Percentiles rank a stretch among this genome's conserved stretches.
Evolutionary conservation across 2,888 invertebrate genomes (phyloP).

Genomic region (Parnassius smintheus): DNA sequence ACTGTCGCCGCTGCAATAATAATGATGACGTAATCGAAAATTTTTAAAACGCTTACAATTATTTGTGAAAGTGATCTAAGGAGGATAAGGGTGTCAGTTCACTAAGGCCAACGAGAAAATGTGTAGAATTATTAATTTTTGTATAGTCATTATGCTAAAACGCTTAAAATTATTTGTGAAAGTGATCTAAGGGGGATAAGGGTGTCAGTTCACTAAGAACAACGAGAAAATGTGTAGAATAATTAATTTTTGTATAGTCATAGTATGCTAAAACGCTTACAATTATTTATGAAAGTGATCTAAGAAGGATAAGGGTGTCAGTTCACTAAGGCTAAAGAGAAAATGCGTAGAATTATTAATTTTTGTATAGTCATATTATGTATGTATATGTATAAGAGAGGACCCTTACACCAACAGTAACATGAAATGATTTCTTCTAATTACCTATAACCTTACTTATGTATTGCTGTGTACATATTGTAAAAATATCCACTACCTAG

Average conservation of each 20-base stretch:
- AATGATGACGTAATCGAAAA: constrained; percentile 29
- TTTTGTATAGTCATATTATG: no score
- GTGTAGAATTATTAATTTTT: not conserved
- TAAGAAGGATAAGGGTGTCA: constrained; percentile 12
- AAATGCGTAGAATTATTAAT: not conserved
- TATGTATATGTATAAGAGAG: no score
- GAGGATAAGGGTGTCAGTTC: constrained; percentile 5
- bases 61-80: constrained; percentile 31
- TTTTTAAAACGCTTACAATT: constrained; percentile 24
- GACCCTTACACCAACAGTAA: no score
- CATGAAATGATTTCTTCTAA: no score
- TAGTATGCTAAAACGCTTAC: constrained; percentile 16
- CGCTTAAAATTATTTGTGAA: constrained; percentile 30
- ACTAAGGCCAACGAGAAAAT: not conserved
- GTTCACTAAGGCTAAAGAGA: not conserved
- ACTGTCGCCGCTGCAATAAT: constrained; percentile 88
- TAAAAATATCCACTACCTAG: no score
- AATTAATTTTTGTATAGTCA: not conserved
- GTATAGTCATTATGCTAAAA: constrained; percentile 3
- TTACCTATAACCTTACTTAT: no score
- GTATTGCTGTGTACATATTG: no score
- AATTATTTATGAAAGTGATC: constrained; percentile 31
- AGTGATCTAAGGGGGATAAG: constrained; percentile 23
- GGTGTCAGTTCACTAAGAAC: not conserved
- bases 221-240: not conserved